A percentile compares a stretch with the other conserved stretches of the same genome.
These are phyloP conservation scores for Drosophila nigricruria DNA, from an alignment of 2,888 invertebrate species.

Conservation along the genomic window DNA sequence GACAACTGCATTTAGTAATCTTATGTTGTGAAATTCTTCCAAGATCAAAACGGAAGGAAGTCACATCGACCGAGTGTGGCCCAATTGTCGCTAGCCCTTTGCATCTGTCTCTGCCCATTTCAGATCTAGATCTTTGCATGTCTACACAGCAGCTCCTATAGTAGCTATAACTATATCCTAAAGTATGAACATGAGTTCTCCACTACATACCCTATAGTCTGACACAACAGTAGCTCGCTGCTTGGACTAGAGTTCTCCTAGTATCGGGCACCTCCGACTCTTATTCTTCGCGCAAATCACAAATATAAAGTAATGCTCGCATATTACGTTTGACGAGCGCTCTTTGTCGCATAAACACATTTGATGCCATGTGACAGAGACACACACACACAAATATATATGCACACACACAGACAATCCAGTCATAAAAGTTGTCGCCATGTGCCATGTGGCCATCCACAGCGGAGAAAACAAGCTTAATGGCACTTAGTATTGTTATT, in stretches of 20 bases:
- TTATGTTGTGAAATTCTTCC: no score
- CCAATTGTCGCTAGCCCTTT: no score
- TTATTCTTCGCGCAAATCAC: background rate
- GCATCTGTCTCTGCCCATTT: no score
- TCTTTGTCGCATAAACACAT: slow-evolving; percentile 39
- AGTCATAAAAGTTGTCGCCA: slow-evolving; percentile 56
- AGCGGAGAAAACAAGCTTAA: slow-evolving; percentile 11
- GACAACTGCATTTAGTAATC: no score
- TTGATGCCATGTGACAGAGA: slow-evolving; percentile 17
- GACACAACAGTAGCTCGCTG: background rate
- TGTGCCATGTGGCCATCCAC: slow-evolving; percentile 40
- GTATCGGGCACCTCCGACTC: background rate
- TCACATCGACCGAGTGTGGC: no score
- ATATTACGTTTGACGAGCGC: slow-evolving; percentile 43
- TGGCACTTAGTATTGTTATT: slow-evolving; percentile 14
- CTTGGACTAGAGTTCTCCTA: background rate
- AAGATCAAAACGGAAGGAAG: no score
- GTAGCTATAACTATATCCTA: background rate
- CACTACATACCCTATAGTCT: background rate
- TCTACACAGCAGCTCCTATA: background rate
- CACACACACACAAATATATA: background rate
- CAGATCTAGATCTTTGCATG: no score
- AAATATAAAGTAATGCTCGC: slow-evolving; percentile 3
- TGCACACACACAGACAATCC: slow-evolving; percentile 16
- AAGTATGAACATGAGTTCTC: background rate